phyloP scores from a whole-genome alignment of 2,888 invertebrate species.

The Bombyx huttoni region DNA sequence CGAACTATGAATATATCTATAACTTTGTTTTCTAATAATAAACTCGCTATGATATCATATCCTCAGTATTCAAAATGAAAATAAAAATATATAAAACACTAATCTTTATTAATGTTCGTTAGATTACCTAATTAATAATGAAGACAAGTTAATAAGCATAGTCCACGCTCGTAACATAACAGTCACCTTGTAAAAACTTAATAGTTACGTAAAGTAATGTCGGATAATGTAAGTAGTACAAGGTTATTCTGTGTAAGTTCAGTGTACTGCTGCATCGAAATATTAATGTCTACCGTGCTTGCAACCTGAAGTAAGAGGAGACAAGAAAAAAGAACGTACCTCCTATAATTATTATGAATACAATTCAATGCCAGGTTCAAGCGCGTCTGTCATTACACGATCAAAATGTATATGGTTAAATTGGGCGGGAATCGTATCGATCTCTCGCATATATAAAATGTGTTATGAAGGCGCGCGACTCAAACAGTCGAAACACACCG shows the following conservation, averaged over 20 bases:
- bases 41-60: too few species aligned
- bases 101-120: neutral
- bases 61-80: too few species aligned
- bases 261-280: slow-evolving; percentile 40
- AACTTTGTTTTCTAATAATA: too few species aligned
- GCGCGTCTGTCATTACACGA: slow-evolving; percentile 33
- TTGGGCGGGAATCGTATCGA: slow-evolving; percentile 64
- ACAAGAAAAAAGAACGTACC: neutral
- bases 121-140: neutral
- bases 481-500: slow-evolving; percentile 57
- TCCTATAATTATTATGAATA: slow-evolving; percentile 5
- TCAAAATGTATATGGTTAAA: slow-evolving; percentile 52
- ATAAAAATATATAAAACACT: too few species aligned
- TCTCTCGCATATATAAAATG: slow-evolving; percentile 64
- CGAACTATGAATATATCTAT: too few species aligned
- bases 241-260: slow-evolving; percentile 61
- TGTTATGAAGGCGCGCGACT: slow-evolving; percentile 58
- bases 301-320: neutral
- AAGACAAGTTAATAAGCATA: slow-evolving; percentile 2
- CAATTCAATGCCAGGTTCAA: slow-evolving; percentile 53
- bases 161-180: slow-evolving; percentile 14
- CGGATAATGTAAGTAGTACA: slow-evolving; percentile 60
- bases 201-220: slow-evolving; percentile 39
- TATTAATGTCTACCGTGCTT: slow-evolving; percentile 12
- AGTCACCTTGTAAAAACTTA: slow-evolving; percentile 43